Evolutionary conservation across 2,113 vertebrate species (phyloP), one percentile per base, ranked within the genome.

Genomic region (Dendropsophus ebraccatus): DNA sequence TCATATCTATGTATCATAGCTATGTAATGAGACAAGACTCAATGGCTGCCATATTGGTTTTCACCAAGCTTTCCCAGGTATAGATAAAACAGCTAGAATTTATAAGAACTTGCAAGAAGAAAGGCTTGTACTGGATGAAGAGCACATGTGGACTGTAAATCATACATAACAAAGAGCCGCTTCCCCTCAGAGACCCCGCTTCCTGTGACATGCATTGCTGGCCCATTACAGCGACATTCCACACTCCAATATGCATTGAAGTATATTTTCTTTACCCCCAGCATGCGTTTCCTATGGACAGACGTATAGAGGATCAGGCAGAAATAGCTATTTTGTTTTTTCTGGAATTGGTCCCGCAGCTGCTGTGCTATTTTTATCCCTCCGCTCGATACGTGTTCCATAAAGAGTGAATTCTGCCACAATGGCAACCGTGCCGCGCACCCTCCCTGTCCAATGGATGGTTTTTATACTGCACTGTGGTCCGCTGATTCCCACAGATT

Each of bases 251-350:
- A 37, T 28, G 37, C 30, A 16, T 17, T 81, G 56, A 81, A 81
- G 54, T 45, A 47, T 81, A 56, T 81, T 81, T 81, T 62, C 28
- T 25, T 81, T 81, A 28, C 25, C 72, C n/a, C 25, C 72, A 25
- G 72, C 72, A 1, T 1, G 13, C 45, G 16, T 23, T 75, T 49
- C 41, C 45, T 76, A 76, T 76, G 49, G 73, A 52, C n/a, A 10
- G 47, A 76, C 25, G 23, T 76, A 76, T 76, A 76, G n/a, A 28
- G n/a, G 41, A 50, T 49, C 25, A 8, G 35, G 47, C 73, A 76
- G 47, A 52, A 76, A 76, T 76, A 76, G 72, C 72, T 25, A 16
- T 47, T 74, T 49, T 74, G 21, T 74, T 74, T 74, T 74, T 74
- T 47, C 72, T 49, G 67, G 67, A 37, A 11, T 70, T 1, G 17